These are phyloP conservation scores for Camponotus vicinus DNA, from an alignment of 1,140 invertebrate species.

Conservation along the genomic window DNA sequence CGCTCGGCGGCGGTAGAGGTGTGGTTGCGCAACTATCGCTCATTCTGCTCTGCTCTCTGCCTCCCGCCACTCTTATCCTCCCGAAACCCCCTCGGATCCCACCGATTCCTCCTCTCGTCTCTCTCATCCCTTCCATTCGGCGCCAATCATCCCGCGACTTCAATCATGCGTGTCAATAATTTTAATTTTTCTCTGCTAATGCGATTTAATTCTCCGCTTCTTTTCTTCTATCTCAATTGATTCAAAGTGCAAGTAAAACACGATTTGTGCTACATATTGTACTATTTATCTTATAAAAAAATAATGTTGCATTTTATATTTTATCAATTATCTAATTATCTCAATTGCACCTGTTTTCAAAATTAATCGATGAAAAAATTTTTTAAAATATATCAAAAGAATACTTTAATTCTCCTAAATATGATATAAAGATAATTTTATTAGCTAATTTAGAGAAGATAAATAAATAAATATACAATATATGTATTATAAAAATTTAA, in stretches of 20 bases:
- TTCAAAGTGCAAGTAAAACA: background rate
- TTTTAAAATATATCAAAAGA: background rate
- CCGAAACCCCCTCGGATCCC: constrained; percentile 23
- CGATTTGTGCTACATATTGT: too few species aligned
- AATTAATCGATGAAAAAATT: background rate
- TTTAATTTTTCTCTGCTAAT: constrained; percentile 58
- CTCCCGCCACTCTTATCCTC: background rate
- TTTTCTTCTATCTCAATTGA: background rate
- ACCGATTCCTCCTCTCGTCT: constrained; percentile 19
- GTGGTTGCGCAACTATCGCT: constrained; percentile 79
- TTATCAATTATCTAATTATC: background rate
- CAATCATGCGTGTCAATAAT: constrained; percentile 45
- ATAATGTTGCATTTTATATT: background rate
- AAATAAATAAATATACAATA: background rate
- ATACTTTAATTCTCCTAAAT: background rate
- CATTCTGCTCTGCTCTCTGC: constrained; percentile 70
- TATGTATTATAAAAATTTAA: background rate
- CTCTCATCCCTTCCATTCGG: constrained; percentile 4
- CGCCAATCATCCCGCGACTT: constrained; percentile 26
- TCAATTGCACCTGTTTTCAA: background rate
- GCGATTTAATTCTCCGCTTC: background rate
- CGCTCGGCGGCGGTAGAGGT: constrained; percentile 72
- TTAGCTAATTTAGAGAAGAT: background rate
- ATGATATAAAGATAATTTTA: background rate
- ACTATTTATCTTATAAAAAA: background rate